Conservation (phyloP, 2,113 vertebrate species). For the Petrocephalus zakoni region DNA sequence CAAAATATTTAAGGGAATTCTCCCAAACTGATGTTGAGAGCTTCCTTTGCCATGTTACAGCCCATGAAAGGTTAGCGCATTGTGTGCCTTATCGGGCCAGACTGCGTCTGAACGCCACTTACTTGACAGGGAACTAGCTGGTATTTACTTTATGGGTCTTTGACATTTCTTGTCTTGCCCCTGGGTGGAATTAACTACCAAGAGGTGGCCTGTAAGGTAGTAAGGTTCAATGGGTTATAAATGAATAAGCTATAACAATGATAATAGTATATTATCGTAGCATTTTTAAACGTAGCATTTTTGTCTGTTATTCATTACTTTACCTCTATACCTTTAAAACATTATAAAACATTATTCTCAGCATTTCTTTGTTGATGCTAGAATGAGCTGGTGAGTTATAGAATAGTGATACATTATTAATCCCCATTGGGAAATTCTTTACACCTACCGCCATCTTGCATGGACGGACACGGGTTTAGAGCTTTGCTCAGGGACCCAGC, state of each 20-base stretch:
- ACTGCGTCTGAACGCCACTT: slow-evolving; percentile 20
- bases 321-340: background rate
- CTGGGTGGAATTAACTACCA: background rate
- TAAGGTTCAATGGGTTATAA: background rate
- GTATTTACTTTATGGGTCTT: slow-evolving; percentile 31
- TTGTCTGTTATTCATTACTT: background rate
- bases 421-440: background rate
- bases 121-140: background rate
- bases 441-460: background rate
- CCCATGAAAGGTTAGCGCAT: slow-evolving; percentile 32
- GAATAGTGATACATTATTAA: background rate
- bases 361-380: background rate
- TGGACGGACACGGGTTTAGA: background rate
- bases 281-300: too few relatives aligned
- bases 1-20: slow-evolving; percentile 26
- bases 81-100: slow-evolving; percentile 47
- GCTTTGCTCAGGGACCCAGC: background rate
- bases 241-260: background rate
- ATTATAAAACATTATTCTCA: background rate
- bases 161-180: slow-evolving; percentile 12
- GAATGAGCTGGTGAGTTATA: background rate
- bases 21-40: background rate
- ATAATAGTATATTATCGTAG: background rate
- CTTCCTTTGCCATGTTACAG: slow-evolving; percentile 4
- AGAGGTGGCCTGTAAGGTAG: background rate